Evolutionary conservation across 1,140 invertebrate species (phyloP).

Genomic region (Nixonia krombeini): DNA sequence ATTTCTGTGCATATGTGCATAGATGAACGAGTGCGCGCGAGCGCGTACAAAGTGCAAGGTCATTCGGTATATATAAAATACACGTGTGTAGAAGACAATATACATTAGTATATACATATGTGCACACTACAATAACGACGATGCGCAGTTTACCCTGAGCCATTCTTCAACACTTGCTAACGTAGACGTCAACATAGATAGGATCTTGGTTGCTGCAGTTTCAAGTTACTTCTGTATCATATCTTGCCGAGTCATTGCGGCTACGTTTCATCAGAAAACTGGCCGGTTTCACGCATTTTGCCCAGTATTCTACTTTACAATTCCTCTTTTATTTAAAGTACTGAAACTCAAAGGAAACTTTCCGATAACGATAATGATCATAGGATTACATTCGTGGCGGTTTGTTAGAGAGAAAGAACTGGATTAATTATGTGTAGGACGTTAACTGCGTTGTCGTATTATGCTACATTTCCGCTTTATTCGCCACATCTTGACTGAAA

Average conservation of each 20-base stretch:
- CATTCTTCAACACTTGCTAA: slow-evolving; percentile 53
- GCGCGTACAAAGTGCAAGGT: too few species aligned
- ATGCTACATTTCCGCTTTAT: too few species aligned
- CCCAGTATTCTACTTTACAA: slow-evolving; percentile 10
- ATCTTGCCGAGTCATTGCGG: slow-evolving; percentile 52
- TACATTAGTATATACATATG: slow-evolving; percentile 2
- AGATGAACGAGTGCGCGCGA: too few species aligned
- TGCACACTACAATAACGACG: slow-evolving; percentile 31
- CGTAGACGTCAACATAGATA: slow-evolving; percentile 65
- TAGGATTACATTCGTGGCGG: not conserved
- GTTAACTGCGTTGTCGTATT: too few species aligned
- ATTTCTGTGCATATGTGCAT: too few species aligned
- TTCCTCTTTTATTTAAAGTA: not conserved
- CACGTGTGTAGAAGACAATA: too few species aligned
- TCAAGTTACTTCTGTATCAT: slow-evolving; percentile 59
- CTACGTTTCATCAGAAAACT: slow-evolving; percentile 54
- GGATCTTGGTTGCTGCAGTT: slow-evolving; percentile 55
- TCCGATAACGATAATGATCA: slow-evolving; percentile 7
- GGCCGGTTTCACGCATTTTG: slow-evolving; percentile 43
- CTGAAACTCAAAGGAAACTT: slow-evolving; percentile 2
- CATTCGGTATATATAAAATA: too few species aligned
- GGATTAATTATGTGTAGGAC: too few species aligned
- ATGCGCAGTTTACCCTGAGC: slow-evolving; percentile 25
- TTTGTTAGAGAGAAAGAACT: too few species aligned
- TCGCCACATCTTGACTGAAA: too few species aligned